Evolutionary conservation across 2,888 invertebrate genomes (phyloP), one percentile per base, ranked within the genome.

Genomic region (Agrotis puta): DNA sequence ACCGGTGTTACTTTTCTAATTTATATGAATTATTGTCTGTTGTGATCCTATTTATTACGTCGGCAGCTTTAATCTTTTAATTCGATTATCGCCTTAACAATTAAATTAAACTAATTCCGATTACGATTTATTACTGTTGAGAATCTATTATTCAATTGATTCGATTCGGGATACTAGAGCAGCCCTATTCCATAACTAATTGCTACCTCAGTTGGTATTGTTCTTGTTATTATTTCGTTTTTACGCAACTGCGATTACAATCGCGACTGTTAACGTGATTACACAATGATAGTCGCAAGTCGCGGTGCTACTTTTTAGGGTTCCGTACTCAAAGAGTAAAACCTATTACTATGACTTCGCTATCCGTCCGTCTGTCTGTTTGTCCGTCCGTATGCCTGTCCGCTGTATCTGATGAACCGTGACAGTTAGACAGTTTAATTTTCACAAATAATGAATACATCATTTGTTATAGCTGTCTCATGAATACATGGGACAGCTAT

Each of bases 141-240:
- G 9, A 81, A 79, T 81, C 81, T 61, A 70, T 75, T 62, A 64
- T 57, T 66, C 51, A 56, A 45, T 11, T 22, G 39, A 63, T 67
- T 71, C 56, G 50, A 72, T 66, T 73, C 68, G 33, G 18, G 39
- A 24, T 24, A 66, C 24, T 33, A 33, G 71, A 64, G 67, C 85
- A 84, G 54, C 82, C 77, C 82, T 85, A 78, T 13, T 47, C 80
- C 76, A 74, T 79, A 69, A 84, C 86, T 92, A 92, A 92, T 93
- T 90, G 88, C 84, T 83, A 83, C 80, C 82, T 82, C 76, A 66
- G 66, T 81, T 76, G 79, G 84, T 88, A 88, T 89, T 91, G 90
- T 90, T 91, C 89, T 88, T 85, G 79, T 88, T 87, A 85, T 87
- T 85, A 85, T 85, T 84, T 79, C 67, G 83, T 90, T 91, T 91